These are phyloP conservation scores for Babylonia areolata DNA, from an alignment of 1,140 invertebrate genomes.

Conservation along the genomic window DNA sequence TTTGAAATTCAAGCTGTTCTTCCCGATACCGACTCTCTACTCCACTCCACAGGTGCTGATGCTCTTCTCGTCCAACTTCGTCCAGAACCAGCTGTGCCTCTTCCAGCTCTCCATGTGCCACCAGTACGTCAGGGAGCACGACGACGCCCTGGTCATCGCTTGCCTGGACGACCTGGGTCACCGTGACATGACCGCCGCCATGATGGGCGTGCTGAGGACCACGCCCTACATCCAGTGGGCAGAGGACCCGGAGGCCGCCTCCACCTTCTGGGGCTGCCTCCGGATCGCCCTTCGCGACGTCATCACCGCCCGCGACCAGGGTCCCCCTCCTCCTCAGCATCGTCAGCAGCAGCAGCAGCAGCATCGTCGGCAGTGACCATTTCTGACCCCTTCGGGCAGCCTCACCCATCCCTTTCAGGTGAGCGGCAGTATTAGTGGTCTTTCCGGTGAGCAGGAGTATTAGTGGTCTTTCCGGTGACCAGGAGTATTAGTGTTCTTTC, in stretches of 20 bases:
- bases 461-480: no score
- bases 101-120: conserved; percentile 74
- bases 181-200: conserved; percentile 28
- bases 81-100: conserved; percentile 60
- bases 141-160: conserved; percentile 38
- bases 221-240: conserved; percentile 40
- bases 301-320: not conserved
- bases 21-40: no score
- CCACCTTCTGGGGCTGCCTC: not conserved
- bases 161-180: conserved; percentile 38
- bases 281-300: not conserved
- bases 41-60: no score
- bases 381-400: no score
- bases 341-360: no score
- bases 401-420: no score
- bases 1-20: no score
- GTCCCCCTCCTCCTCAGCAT: no score
- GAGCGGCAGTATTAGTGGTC: no score
- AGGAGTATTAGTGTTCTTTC: no score
- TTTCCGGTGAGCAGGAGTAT: no score
- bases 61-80: conserved; percentile 55
- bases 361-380: no score
- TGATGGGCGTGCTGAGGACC: conserved; percentile 36
- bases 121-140: conserved; percentile 37
- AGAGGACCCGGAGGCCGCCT: not conserved